Evolutionary conservation across 1,140 invertebrate species (phyloP).

Genomic region (Ceratosolen solmsi): DNA sequence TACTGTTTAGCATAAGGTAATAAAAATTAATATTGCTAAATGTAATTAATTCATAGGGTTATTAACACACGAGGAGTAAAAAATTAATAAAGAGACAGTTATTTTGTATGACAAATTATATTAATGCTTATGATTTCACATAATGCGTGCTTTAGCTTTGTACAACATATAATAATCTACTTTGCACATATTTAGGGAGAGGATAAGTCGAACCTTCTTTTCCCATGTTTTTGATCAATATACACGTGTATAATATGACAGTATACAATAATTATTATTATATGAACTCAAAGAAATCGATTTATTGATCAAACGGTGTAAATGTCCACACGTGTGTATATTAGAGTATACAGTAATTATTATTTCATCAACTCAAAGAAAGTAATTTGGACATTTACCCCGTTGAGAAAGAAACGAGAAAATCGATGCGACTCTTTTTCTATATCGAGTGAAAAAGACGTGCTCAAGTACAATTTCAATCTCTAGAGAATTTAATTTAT

Average conservation of each 20-base stretch:
- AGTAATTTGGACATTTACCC: conserved; percentile 34
- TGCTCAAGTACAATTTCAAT: conserved; percentile 37
- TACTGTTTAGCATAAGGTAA: neutral
- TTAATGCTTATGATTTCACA: conserved; percentile 53
- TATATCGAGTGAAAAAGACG: conserved; percentile 33
- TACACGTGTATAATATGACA: conserved; percentile 42
- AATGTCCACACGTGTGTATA: conserved; percentile 37
- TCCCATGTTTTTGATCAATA: conserved; percentile 48
- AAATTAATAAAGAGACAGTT: neutral
- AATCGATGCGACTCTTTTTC: conserved; percentile 38
- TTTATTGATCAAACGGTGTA: too few relatives aligned
- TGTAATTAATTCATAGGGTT: too few relatives aligned
- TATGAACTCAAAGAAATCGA: neutral
- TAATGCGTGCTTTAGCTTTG: conserved; percentile 50
- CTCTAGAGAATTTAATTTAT: conserved; percentile 47
- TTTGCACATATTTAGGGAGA: conserved; percentile 58
- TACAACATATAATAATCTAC: conserved; percentile 58
- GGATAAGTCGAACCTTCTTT: conserved; percentile 48
- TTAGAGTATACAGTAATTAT: conserved; percentile 41
- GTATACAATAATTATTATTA: conserved; percentile 43
- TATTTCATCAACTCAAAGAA: neutral
- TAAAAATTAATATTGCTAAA: neutral
- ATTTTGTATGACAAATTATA: conserved; percentile 53
- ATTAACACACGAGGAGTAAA: too few relatives aligned
- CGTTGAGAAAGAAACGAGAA: conserved; percentile 49